Evolutionary conservation across 1,140 invertebrate species (phyloP).

Genomic region (Pollicipes pollicipes): DNA sequence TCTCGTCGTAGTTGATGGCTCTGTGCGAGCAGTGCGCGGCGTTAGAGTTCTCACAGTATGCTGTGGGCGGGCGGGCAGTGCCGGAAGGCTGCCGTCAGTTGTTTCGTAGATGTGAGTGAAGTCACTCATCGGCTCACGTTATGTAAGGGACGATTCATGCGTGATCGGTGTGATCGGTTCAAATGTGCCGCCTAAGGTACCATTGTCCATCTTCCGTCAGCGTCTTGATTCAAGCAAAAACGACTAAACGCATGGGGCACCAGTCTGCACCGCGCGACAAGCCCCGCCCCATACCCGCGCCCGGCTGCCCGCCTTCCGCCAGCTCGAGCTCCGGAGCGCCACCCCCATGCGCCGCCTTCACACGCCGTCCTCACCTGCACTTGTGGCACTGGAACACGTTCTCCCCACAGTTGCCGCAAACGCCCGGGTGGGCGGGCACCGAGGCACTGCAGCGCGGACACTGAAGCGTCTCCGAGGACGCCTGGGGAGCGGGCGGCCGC

Average conservation of each 20-base stretch:
- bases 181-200: too few species aligned
- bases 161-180: too few species aligned
- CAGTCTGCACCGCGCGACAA: too few species aligned
- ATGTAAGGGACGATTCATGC: not conserved
- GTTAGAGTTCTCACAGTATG: conserved; percentile 13
- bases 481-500: conserved; percentile 26
- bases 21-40: conserved; percentile 33
- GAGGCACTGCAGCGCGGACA: conserved; percentile 90
- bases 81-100: too few species aligned
- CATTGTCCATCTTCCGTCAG: too few species aligned
- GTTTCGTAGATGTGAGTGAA: conserved; percentile 3
- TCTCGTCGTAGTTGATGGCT: conserved; percentile 97
- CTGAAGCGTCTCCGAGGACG: conserved; percentile 75
- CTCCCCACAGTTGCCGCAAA: conserved; percentile 93
- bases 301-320: too few species aligned
- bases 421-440: conserved; percentile 89
- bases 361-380: conserved; percentile 66
- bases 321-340: too few species aligned
- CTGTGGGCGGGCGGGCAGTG: not conserved
- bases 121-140: not conserved
- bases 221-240: too few species aligned
- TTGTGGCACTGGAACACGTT: conserved; percentile 98
- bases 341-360: too few species aligned
- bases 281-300: too few species aligned
- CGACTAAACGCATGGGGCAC: too few species aligned